These are phyloP conservation scores for Columba livia DNA, from an alignment of 2,113 vertebrate species.

Conservation along the genomic window DNA sequence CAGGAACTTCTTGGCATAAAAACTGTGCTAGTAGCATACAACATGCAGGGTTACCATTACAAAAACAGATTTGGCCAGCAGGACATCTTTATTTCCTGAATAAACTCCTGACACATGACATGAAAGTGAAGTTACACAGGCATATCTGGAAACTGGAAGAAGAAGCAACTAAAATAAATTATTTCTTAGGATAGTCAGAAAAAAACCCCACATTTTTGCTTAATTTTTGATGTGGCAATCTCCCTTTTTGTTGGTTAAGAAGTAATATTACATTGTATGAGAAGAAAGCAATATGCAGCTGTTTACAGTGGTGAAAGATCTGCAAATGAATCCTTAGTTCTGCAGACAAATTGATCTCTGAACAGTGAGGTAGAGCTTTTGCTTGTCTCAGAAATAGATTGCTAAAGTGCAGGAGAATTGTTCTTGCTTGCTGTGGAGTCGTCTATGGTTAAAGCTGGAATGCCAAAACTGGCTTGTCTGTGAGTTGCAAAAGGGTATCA, in stretches of 20 bases:
- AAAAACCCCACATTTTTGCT: conserved; percentile 2
- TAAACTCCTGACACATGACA: conserved; percentile 45
- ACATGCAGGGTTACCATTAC: conserved; percentile 67
- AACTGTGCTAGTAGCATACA: conserved; percentile 54
- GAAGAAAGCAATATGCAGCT: neutral
- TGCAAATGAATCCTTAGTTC: neutral
- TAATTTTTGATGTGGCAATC: neutral
- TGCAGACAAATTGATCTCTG: neutral
- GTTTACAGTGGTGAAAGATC: neutral
- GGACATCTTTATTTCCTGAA: conserved; percentile 70
- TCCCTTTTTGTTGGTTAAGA: neutral
- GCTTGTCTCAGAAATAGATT: neutral
- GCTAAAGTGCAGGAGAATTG: neutral
- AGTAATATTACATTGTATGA: neutral
- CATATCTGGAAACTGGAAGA: conserved; percentile 20
- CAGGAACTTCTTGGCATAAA: conserved; percentile 71
- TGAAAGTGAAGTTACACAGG: conserved; percentile 18
- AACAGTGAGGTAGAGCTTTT: neutral
- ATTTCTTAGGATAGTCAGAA: neutral
- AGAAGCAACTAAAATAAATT: neutral
- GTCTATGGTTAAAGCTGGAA: neutral
- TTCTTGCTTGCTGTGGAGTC: neutral
- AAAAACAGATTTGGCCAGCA: conserved; percentile 73
- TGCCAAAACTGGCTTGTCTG: neutral
- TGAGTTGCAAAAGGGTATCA: neutral